These are phyloP conservation scores for Parus major DNA, from an alignment of 2,113 vertebrate species.

Conservation along the genomic window DNA sequence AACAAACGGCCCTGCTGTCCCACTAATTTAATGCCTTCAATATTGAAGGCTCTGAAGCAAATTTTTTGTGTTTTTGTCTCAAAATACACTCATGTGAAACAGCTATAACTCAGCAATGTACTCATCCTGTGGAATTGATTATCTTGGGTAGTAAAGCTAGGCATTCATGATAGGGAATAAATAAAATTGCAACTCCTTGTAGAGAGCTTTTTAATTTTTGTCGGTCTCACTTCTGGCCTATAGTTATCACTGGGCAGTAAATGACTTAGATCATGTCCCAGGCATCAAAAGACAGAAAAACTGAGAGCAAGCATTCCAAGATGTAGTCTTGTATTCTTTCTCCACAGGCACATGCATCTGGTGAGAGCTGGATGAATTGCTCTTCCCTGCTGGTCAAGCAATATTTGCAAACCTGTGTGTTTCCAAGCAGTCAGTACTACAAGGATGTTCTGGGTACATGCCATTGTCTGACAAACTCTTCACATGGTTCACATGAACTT, in stretches of 20 bases:
- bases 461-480: neutral
- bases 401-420: neutral
- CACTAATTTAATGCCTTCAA: neutral
- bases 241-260: neutral
- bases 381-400: neutral
- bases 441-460: neutral
- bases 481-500: neutral
- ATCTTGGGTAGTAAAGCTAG: neutral
- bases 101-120: neutral
- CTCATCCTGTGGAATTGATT: neutral
- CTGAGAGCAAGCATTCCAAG: neutral
- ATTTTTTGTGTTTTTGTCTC: neutral
- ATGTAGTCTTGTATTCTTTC: neutral
- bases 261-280: neutral
- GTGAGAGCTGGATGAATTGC: neutral
- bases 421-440: neutral
- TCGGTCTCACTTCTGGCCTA: neutral
- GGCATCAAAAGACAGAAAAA: neutral
- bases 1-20: neutral
- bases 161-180: neutral
- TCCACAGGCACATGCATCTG: neutral
- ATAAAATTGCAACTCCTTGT: neutral
- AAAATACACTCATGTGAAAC: neutral
- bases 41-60: neutral
- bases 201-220: neutral